Evolutionary conservation across 2,113 vertebrate genomes (phyloP), one percentile per base, ranked within the genome.

Genomic region (Marcusenius ussheri): DNA sequence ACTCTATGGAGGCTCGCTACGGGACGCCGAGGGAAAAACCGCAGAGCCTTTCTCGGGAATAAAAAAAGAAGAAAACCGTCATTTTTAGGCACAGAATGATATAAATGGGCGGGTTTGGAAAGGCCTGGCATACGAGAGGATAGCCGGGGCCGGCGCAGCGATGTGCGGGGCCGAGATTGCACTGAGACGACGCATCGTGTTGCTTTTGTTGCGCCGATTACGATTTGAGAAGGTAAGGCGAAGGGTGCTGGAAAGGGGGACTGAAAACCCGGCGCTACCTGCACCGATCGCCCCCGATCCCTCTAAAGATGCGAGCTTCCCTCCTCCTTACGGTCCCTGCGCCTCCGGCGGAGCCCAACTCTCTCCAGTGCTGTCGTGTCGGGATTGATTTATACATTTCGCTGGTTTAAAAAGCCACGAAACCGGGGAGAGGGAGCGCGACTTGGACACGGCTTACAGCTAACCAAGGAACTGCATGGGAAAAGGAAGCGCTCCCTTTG

Each of bases 141-240:
- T 85, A 53, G 53, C 46, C 49, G 56, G 50, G 62, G 89, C 89
- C 89, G 88, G 92, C 90, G 85, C 86, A 92, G 95, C 94, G 93
- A 96, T 95, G 95, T 91, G 94, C 93, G 91, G 92, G 90, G 93
- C 95, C 93, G 96, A 95, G 95, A 96, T 96, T 95, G 93, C 94
- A 91, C 93, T 92, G 93, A 89, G 88, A 90, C 90, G 91, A 92
- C 91, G 92, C 90, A 93, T 93, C 83, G 58, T 90, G 89, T 66
- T 86, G 91, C 91, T 89, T 90, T 90, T 91, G 90, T 90, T 89
- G 93, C 92, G 92, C 83, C 91, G 42, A 5, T 92, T 91, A 66
- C 42, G 84, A 91, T 91, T 89, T n/a, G 27, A 90, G 70, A 91
- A 89, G 89, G 91, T 92, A 89, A 91, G 85, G 66, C 53, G 21